Percentiles rank a stretch among this genome's conserved stretches.
Conservation (phyloP, 2,888 invertebrate genomes). For the Torymus tubicola region DNA sequence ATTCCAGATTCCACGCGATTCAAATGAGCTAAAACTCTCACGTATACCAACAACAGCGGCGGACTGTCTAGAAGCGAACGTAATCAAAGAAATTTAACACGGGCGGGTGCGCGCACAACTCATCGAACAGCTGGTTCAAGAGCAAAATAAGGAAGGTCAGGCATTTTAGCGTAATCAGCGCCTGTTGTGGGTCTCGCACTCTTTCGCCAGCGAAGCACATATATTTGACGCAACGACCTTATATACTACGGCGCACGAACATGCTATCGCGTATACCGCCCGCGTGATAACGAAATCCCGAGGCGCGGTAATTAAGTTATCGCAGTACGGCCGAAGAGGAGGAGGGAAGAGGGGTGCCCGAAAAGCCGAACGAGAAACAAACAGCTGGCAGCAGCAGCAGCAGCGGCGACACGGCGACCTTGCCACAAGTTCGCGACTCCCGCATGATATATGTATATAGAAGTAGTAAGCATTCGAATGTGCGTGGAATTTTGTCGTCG, state of each 20-base stretch:
- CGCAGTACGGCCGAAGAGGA: constrained; percentile 23
- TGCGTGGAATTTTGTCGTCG: too few species aligned
- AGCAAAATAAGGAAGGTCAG: constrained; percentile 68
- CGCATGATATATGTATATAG: too few species aligned
- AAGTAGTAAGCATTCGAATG: too few species aligned
- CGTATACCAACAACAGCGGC: neutral
- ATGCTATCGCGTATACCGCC: constrained; percentile 56
- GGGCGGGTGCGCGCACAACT: neutral
- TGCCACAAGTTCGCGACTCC: neutral
- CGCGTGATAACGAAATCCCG: constrained; percentile 62
- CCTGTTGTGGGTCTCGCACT: too few species aligned
- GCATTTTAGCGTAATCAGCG: constrained; percentile 68
- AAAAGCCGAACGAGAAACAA: constrained; percentile 10
- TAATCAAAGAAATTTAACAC: neutral
- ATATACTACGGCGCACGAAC: constrained; percentile 46
- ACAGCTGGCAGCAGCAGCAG: constrained; percentile 32
- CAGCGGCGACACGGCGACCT: constrained; percentile 24
- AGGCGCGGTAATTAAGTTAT: constrained; percentile 59
- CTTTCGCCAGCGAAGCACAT: too few species aligned
- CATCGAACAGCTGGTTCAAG: neutral
- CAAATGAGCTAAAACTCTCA: neutral
- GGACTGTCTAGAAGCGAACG: neutral
- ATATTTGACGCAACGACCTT: constrained; percentile 61
- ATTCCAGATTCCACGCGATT: too few species aligned
- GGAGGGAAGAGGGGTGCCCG: too few species aligned